Evolutionary conservation across 2,888 invertebrate species (phyloP), one percentile per base, ranked within the genome.

Genomic region (Pyrocoelia pectoralis): DNA sequence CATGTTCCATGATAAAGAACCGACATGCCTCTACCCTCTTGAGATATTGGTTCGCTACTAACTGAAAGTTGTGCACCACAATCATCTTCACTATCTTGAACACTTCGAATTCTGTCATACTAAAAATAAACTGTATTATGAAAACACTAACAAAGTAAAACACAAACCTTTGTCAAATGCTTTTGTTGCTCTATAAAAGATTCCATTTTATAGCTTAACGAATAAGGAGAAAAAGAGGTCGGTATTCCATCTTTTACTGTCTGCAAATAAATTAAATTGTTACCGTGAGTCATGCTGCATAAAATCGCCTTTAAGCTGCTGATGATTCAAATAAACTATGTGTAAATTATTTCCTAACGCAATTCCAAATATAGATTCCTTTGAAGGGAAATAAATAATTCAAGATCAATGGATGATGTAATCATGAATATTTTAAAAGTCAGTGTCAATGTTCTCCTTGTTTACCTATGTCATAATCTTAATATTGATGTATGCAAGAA

Each of bases 1-100:
- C 88, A 88, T 10, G 86, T 85, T n/a, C 87, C 87, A 71, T 86
- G 86, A 73, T 85, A 86, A 59, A 85, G 80, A 41, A 83, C 80
- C 9, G 83, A 79, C 60, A 84, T 67, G 68, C 76, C 79, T 67
- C 78, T 66, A 51, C 54, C 70, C 56, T 60, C 68, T 24, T 69
- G 69, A 19, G 65, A 51, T 43, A 61, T 56, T 10, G 68, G 70
- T 68, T 81, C 81, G 61, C 81, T 81, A 69, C 81, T 81, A 58
- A 80, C 79, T 2, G 81, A 81, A 70, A 80, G 72, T 55, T 79
- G 77, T 3, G 77, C 24, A 9, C 65, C 73, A 62, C 66, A 76
- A 53, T 80, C 80, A 65, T 79, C 79, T 59, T 80, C 80, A 66
- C 79, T 78, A 33, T 74, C 71, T 2, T 52, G 60, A 33, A 50